A percentile compares a stretch with the other conserved stretches of the same genome.
Evolutionary conservation across 92 coral and sea anemone species (phyloP).

Genomic region (Meandrina meandrites): DNA sequence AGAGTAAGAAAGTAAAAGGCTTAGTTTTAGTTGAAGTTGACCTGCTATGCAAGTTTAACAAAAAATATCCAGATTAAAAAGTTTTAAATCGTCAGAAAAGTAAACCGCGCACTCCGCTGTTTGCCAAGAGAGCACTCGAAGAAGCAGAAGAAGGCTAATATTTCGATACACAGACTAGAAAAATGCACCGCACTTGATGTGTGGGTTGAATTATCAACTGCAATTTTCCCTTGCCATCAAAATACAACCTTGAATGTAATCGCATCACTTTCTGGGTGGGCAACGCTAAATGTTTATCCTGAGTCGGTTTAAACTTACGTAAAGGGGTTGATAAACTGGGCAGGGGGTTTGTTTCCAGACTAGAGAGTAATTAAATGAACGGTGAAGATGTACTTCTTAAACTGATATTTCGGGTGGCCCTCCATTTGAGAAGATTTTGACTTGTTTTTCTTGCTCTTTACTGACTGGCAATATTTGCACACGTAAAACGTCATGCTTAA

Average conservation of each 20-base stretch:
- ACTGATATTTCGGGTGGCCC: background rate
- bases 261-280: too few relatives aligned
- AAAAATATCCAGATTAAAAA: background rate
- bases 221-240: background rate
- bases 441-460: background rate
- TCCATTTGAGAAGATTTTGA: background rate
- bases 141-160: background rate
- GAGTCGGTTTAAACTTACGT: too few relatives aligned
- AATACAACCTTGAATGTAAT: too few relatives aligned
- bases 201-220: background rate
- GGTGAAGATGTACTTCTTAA: background rate
- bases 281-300: too few relatives aligned
- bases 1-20: too few relatives aligned
- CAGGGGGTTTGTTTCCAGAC: background rate
- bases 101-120: too few relatives aligned
- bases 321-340: too few relatives aligned
- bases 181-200: background rate
- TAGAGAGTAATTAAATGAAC: background rate
- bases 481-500: background rate
- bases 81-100: background rate
- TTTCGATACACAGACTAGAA: background rate
- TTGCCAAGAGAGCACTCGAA: too few relatives aligned
- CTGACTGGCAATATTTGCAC: background rate
- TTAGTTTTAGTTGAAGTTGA: too few relatives aligned
- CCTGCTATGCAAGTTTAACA: too few relatives aligned